Percentiles rank a stretch among this genome's conserved stretches.
phyloP scores from a whole-genome alignment of 1,140 invertebrate species.

The Drosophila tsacasi region DNA sequence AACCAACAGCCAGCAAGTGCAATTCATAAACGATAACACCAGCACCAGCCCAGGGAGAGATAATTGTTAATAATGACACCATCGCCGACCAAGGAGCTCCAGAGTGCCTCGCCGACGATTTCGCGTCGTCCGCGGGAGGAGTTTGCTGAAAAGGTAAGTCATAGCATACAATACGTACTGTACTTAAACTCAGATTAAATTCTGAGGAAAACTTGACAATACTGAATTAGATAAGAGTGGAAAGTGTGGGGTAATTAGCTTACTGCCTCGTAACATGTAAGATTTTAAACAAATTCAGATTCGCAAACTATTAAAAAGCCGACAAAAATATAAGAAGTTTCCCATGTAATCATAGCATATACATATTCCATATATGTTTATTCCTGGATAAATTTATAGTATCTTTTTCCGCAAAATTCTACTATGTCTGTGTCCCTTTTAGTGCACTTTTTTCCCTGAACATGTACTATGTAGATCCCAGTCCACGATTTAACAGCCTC shows the following conservation, averaged over 20 bases:
- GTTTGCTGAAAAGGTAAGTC: conserved; percentile 79
- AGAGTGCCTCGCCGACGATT: conserved; percentile 71
- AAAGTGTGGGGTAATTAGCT: not conserved
- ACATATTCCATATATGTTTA: not conserved
- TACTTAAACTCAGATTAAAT: not conserved
- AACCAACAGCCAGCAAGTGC: conserved; percentile 24
- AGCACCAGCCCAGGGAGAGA: conserved; percentile 18
- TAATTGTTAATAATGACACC: conserved; percentile 67
- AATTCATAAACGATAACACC: conserved; percentile 27
- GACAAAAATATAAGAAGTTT: not conserved
- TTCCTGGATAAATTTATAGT: not conserved
- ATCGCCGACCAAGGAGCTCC: conserved; percentile 80
- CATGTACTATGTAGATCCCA: not conserved
- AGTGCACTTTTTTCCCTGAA: not conserved
- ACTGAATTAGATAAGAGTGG: not conserved
- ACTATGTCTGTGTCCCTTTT: not conserved
- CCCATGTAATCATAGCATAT: not conserved
- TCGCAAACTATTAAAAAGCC: not conserved
- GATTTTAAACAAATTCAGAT: not conserved
- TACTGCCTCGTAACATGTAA: not conserved
- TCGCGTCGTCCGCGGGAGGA: conserved; percentile 80
- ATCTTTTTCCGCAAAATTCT: no score
- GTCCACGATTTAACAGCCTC: conserved; percentile 10
- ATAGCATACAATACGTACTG: not conserved
- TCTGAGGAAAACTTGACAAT: not conserved